Evolutionary conservation across 1,140 invertebrate genomes (phyloP), one percentile per base, ranked within the genome.

Genomic region (Drosophila pachea): DNA sequence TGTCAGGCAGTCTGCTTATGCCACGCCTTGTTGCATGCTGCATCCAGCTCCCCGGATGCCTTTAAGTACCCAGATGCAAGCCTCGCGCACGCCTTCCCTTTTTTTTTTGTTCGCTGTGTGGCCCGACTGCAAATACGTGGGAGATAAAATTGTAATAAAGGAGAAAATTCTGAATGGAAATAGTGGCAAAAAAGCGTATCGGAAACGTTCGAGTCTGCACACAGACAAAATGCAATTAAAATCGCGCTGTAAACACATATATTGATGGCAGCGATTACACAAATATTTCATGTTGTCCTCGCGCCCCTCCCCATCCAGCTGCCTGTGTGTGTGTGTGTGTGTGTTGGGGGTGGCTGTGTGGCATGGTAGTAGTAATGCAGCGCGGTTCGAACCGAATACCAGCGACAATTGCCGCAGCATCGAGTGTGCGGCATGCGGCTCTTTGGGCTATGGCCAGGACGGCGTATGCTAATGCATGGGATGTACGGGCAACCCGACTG

Each of bases 141-240:
- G 4, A 53, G 22, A 53, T 22, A 16, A 22, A 53, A 38, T 22
- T 5, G 40, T 29, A 11, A 54, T 4, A 54, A 29, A 31, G 7
- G 22, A 22, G 22, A 36, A 32, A 29, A 59, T 22, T 12, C 12
- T 14, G 40, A 43, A 14, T 43, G 40, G 40, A 14, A 16, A 43
- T 43, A 43, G 14, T 14, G 40, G 40, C 0, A 43, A 31, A 35
- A 66, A 36, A 60, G 29, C 42, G 43, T 53, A 62, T 54, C 50
- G 59, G 50, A 62, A 68, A 63, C 29, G 43, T 49, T 54, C 60
- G 31, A 55, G 16, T 35, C 59, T 42, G 48, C 31, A 42, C 52
- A 52, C 73, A 76, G 42, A 64, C 53, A 54, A 70, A 74, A 67
- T 62, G 62, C 72, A 74, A 74, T 74, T 74, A 58, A 67, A 74